Percentiles rank a stretch among this genome's conserved stretches.
phyloP scores from a whole-genome alignment of 2,113 vertebrate species.

The Gallinago undulata region DNA sequence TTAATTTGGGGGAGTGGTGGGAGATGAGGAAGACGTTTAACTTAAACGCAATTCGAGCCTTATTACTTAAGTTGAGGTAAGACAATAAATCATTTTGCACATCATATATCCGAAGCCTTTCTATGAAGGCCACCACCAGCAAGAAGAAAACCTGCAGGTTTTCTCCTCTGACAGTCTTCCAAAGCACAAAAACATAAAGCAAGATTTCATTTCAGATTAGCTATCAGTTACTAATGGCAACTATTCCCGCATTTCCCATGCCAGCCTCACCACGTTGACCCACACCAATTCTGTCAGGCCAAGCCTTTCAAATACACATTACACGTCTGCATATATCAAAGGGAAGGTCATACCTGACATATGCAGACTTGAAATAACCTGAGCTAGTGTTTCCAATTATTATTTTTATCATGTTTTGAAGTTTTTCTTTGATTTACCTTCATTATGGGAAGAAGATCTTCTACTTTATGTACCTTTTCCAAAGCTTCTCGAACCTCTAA shows the following conservation, averaged over 20 bases:
- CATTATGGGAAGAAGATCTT: constrained; percentile 98
- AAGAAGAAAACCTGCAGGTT: background rate
- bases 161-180: background rate
- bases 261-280: background rate
- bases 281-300: background rate
- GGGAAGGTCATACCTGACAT: background rate
- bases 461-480: constrained; percentile 93
- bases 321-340: background rate
- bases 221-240: background rate
- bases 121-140: background rate
- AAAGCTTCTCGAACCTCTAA: constrained; percentile 92
- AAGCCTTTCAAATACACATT: background rate
- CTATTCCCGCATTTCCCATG: accelerated
- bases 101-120: background rate
- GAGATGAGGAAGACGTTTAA: background rate
- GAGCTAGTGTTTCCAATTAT: background rate
- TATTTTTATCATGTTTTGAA: background rate
- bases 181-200: background rate
- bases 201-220: background rate
- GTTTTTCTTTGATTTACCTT: constrained; percentile 81
- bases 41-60: background rate
- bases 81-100: background rate
- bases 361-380: background rate
- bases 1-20: background rate
- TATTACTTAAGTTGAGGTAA: background rate